Evolutionary conservation across 1,140 invertebrate species (phyloP), one percentile per base, ranked within the genome.

Genomic region (Neodiprion virginianus): DNA sequence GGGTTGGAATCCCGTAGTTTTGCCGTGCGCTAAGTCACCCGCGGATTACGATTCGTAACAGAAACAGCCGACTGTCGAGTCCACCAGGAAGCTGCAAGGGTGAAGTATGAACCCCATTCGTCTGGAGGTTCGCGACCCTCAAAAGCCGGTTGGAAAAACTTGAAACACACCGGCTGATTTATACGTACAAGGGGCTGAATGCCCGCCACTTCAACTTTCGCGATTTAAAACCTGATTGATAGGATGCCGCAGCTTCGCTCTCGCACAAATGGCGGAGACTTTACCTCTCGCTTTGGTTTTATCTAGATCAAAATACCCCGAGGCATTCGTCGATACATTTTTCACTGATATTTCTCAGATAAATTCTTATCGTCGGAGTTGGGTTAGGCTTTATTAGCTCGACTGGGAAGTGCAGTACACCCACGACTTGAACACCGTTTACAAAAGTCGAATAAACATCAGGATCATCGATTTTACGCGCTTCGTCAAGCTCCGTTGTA

Each of bases 171-270:
- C 53, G 11, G 53, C 53, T 61, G 53, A 61, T 61, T 61, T 61
- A 61, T 61, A 61, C 53, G 53, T 11, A 61, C 53, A 61, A 61
- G 53, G 53, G 53, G 53, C 53, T 61, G 53, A 61, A 61, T 61
- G 1, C 53, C 53, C 53, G 53, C 53, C 53, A 61, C 53, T 61
- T 61, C 53, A 61, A 61, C 53, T 61, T 61, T 8, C n/a, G 53
- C 53, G 53, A 61, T 61, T 61, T 61, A 61, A 61, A 61, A 61
- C 53, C 53, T 61, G 53, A 61, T 61, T 61, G 53, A 61, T 61
- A 61, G 53, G 53, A 12, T 12, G 11, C 11, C 53, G n/a, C 11
- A 61, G 53, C n/a, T 8, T 8, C 3, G 53, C 53, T 61, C n/a
- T 61, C n/a, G 5, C 28, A 40, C 28, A 40, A 40, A 40, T 40